Evolutionary conservation across 23 tunicate species (phyloP).

Genomic region (Oikopleura vanhoeffeni): DNA sequence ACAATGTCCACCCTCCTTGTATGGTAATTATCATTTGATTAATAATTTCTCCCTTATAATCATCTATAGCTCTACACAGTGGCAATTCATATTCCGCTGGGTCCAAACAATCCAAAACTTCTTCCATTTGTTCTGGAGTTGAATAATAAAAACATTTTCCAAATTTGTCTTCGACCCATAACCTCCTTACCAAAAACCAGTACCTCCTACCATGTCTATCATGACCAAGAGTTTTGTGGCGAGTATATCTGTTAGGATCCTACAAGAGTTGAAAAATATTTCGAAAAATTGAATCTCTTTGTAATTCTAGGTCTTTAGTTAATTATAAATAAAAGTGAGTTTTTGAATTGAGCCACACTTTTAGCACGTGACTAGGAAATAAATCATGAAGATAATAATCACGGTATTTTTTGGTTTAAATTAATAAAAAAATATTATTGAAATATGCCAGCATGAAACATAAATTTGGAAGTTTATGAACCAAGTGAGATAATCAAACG

Average conservation of each 20-base stretch:
- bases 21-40: neutral
- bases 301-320: no score
- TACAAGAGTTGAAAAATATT: no score
- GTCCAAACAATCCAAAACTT: neutral
- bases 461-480: no score
- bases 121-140: neutral
- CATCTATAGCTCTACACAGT: neutral
- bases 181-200: slow-evolving; percentile 69
- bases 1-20: neutral
- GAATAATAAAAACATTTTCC: neutral
- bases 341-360: no score
- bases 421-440: no score
- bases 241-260: slow-evolving; percentile 20
- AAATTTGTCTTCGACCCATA: slow-evolving; percentile 45
- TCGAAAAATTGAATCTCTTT: no score
- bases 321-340: no score
- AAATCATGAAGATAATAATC: no score
- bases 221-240: slow-evolving; percentile 65
- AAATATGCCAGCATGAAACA: no score
- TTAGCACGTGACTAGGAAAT: no score
- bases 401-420: no score
- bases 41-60: neutral
- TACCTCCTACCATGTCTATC: slow-evolving; percentile 85
- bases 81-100: neutral
- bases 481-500: no score